Conservation (phyloP, 2,113 vertebrate genomes). For the Abramis brama region DNA sequence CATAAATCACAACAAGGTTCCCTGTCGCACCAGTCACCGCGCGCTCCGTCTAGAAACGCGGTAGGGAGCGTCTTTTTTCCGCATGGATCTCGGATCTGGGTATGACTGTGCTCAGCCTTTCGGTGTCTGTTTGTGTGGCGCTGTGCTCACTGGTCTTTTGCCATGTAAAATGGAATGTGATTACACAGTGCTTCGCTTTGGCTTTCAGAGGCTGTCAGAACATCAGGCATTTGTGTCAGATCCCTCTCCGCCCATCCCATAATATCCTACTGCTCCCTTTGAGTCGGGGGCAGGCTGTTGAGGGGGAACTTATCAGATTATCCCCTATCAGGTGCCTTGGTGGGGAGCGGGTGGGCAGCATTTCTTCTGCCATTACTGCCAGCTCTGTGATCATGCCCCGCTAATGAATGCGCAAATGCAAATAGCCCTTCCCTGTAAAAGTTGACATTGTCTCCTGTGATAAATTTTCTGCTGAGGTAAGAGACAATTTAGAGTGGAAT, state of each 20-base stretch:
- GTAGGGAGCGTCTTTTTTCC: conserved; percentile 32
- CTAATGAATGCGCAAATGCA: conserved; percentile 80
- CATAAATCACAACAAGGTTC: conserved; percentile 82
- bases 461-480: conserved; percentile 95
- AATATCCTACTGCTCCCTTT: conserved; percentile 53
- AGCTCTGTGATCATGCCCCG: conserved; percentile 62
- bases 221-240: conserved; percentile 55
- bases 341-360: conserved; percentile 62
- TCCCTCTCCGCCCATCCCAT: conserved; percentile 54
- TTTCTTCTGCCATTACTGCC: conserved; percentile 71
- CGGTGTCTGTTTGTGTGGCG: conserved; percentile 51
- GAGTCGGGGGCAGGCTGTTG: conserved; percentile 65
- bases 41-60: conserved; percentile 58
- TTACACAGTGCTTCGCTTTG: conserved; percentile 57
- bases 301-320: conserved; percentile 77
- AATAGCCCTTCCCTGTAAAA: conserved; percentile 79
- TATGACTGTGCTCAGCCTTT: conserved; percentile 51
- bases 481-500: conserved; percentile 91
- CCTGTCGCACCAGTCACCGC: conserved; percentile 74
- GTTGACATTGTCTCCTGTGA: conserved; percentile 89
- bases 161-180: conserved; percentile 57
- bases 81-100: background rate
- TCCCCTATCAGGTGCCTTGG: conserved; percentile 65
- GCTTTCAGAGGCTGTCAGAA: conserved; percentile 49
- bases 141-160: conserved; percentile 60